These are phyloP conservation scores for Heliconius congener DNA, from an alignment of 1,140 invertebrate genomes.

Conservation along the genomic window DNA sequence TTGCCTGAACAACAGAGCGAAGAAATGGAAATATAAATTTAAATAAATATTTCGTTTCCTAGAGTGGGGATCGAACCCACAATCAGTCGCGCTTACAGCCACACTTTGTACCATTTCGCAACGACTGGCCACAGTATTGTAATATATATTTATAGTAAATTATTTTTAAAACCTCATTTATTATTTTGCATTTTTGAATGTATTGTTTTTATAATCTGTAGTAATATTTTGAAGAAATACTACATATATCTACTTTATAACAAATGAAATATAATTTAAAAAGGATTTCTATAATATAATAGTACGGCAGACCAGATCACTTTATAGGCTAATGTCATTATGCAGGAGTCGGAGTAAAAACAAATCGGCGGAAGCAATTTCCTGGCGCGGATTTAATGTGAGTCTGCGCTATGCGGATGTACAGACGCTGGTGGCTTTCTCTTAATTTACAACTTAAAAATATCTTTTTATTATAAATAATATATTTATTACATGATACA, in stretches of 20 bases:
- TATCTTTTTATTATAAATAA: not conserved
- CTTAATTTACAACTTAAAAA: not conserved
- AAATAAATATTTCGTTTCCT: too few species aligned
- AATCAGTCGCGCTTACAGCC: too few species aligned
- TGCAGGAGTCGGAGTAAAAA: conserved; percentile 44
- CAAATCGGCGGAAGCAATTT: conserved; percentile 70
- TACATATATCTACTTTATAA: not conserved
- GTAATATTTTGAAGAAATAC: too few species aligned
- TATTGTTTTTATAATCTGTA: too few species aligned
- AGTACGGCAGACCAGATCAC: conserved; percentile 30
- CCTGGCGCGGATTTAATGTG: conserved; percentile 62
- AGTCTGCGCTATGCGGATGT: conserved; percentile 43
- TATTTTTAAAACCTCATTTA: too few species aligned
- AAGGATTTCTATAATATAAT: conserved; percentile 22
- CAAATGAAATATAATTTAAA: not conserved
- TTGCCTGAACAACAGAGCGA: too few species aligned
- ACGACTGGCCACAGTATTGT: too few species aligned
- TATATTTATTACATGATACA: not conserved
- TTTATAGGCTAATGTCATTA: conserved; percentile 41
- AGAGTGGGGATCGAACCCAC: too few species aligned
- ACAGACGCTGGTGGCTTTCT: conserved; percentile 37
- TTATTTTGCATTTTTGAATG: too few species aligned
- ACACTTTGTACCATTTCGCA: too few species aligned
- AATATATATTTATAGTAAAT: too few species aligned
- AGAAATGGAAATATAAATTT: too few species aligned